These are phyloP conservation scores for Steinernema scapterisci DNA, from an alignment of 2,888 invertebrate species.

Conservation along the genomic window DNA sequence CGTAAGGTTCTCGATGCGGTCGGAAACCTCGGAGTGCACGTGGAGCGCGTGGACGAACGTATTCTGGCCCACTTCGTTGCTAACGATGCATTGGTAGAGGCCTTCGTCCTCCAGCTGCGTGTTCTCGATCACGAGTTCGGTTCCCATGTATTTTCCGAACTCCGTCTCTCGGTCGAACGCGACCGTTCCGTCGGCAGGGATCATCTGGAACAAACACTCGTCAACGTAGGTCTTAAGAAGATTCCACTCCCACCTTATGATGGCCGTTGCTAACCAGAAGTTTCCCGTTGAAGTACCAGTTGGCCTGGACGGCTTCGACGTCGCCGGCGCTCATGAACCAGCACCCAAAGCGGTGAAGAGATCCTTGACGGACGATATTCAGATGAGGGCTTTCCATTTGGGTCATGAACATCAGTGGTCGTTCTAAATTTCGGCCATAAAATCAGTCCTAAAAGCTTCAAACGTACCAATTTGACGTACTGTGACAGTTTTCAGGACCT, in stretches of 20 bases:
- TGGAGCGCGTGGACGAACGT: not conserved
- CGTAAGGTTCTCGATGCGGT: constrained; percentile 7
- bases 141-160: not conserved
- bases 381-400: not conserved
- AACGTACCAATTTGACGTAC: not conserved
- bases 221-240: not conserved
- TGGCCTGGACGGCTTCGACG: not conserved
- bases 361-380: not conserved
- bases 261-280: not conserved
- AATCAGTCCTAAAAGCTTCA: too few species aligned
- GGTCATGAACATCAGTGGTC: not conserved
- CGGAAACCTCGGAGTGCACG: not conserved
- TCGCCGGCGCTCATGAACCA: not conserved
- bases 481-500: not conserved
- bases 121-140: not conserved
- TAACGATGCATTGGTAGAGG: constrained; percentile 4
- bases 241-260: not conserved
- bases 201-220: too few species aligned
- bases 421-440: not conserved
- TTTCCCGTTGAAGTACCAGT: not conserved
- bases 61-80: not conserved
- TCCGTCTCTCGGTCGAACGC: too few species aligned
- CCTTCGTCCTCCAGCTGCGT: not conserved
- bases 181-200: too few species aligned
- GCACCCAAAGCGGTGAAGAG: not conserved